Evolutionary conservation across 2,888 invertebrate genomes (phyloP), one percentile per base, ranked within the genome.

Genomic region (Chrysolina haemoptera): DNA sequence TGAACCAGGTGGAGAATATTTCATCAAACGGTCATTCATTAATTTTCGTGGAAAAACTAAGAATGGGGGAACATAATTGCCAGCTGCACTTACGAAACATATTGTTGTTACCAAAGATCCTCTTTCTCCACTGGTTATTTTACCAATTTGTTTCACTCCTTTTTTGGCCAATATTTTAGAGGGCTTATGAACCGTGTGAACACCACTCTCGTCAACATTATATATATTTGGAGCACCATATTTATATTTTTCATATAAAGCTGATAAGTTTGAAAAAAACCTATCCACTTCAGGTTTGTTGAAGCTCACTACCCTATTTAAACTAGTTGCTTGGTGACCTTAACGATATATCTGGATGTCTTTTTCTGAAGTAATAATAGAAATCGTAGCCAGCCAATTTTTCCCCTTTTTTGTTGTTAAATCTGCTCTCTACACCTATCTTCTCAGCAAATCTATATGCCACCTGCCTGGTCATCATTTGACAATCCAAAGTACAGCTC

Each of bases 1-100:
- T 20, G 62, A 50, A 41, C 74, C 62, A 63, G 70, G 74, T 48
- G 74, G 74, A 70, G 74, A 62, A 73, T 73, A 63, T 69, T 73
- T 73, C 41, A 62, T 55, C 18, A 68, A 43, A 48, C 71, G 18
- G 50, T 73, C 74, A 27, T 70, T 70, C 66, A 66, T 63, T 18
- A 27, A 40, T 74, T 74, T 69, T 62, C n/a, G n/a, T n/a, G n/a
- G n/a, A n/a, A n/a, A n/a, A n/a, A n/a, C n/a, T n/a, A n/a, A n/a
- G n/a, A n/a, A 48, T 43, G 65, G 65, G 22, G 27, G 53, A 41
- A 71, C 59, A 70, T 70, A 48, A 62, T 65, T 70, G 40, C 70
- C 70, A 41, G 40, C 53, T 20, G 71, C 65, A 63, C 40, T 71
- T 16, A 66, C 35, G 53, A 40, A 64, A 66, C 70, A 70, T 14